These are phyloP conservation scores for Phalacrocorax aristotelis DNA, from an alignment of 2,113 vertebrate species.

Conservation along the genomic window DNA sequence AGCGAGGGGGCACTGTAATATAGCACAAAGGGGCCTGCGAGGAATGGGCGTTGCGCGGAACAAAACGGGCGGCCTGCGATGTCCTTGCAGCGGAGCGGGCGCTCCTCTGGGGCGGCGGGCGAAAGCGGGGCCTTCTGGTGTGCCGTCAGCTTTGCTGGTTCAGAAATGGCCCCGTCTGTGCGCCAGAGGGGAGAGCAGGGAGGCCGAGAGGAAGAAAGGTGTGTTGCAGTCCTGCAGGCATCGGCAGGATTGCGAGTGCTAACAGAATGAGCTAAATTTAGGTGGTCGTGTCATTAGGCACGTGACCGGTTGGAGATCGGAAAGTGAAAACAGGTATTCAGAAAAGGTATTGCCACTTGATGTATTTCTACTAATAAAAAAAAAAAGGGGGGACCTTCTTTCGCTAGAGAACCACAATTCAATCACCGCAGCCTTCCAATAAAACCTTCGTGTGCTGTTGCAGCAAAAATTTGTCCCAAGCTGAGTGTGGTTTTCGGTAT, in stretches of 20 bases:
- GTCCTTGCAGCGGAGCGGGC: neutral
- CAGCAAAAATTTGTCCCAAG: neutral
- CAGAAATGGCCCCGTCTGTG: rapidly evolving
- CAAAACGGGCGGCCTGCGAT: neutral
- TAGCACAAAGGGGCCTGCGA: conserved; percentile 49
- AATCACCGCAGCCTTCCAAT: neutral
- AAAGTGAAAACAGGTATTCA: conserved; percentile 56
- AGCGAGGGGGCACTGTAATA: neutral
- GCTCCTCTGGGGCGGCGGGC: neutral
- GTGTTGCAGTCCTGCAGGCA: conserved; percentile 30
- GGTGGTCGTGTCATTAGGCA: conserved; percentile 54
- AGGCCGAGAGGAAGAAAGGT: neutral
- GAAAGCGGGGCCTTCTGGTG: neutral
- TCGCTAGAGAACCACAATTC: neutral
- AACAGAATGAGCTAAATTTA: conserved; percentile 62
- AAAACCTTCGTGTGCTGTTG: neutral
- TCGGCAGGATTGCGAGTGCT: conserved; percentile 4
- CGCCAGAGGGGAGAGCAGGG: rapidly evolving
- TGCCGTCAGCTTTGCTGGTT: neutral
- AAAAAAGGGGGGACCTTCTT: neutral
- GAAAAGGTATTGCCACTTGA: neutral
- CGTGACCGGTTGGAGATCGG: conserved; percentile 17
- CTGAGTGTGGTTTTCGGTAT: neutral
- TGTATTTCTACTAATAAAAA: neutral
- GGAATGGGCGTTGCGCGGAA: conserved; percentile 6